phyloP scores from a whole-genome alignment of 2,113 vertebrate species.

The Hippocampus barbouri region DNA sequence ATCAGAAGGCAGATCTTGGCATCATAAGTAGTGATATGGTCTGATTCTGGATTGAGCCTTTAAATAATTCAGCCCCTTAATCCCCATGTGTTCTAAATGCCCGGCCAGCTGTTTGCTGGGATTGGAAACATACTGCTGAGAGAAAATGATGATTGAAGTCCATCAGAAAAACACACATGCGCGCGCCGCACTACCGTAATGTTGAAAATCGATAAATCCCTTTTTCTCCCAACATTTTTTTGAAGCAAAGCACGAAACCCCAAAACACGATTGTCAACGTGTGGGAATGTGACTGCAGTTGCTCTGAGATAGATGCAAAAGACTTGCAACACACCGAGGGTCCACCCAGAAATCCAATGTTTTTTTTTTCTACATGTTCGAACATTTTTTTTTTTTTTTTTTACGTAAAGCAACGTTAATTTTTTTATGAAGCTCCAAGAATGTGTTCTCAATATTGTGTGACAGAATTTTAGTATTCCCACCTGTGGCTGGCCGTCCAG shows the following conservation, averaged over 20 bases:
- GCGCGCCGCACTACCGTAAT: constrained; percentile 9
- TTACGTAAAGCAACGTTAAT: not conserved
- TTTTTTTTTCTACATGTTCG: not conserved
- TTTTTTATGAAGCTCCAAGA: not conserved
- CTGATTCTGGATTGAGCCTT: constrained; percentile 66
- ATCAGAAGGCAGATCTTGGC: constrained; percentile 39
- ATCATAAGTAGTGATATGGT: constrained; percentile 58
- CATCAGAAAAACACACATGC: not conserved
- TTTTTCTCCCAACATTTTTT: constrained; percentile 13
- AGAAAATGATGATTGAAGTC: constrained; percentile 58
- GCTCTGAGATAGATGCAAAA: not conserved
- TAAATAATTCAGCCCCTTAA: constrained; percentile 71
- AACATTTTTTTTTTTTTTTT: not conserved
- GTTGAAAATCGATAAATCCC: constrained; percentile 21
- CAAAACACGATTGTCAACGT: constrained; percentile 30
- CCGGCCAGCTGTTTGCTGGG: constrained; percentile 68
- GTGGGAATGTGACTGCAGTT: not conserved
- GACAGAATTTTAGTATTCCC: not conserved
- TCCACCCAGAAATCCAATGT: not conserved
- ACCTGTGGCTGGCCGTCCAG: not conserved
- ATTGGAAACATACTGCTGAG: constrained; percentile 74
- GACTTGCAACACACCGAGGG: not conserved
- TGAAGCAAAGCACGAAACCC: not conserved
- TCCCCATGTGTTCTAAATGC: constrained; percentile 71
- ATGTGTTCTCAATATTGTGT: not conserved